Evolutionary conservation across 2,113 vertebrate genomes (phyloP), one percentile per base, ranked within the genome.

Genomic region (Naja naja): DNA sequence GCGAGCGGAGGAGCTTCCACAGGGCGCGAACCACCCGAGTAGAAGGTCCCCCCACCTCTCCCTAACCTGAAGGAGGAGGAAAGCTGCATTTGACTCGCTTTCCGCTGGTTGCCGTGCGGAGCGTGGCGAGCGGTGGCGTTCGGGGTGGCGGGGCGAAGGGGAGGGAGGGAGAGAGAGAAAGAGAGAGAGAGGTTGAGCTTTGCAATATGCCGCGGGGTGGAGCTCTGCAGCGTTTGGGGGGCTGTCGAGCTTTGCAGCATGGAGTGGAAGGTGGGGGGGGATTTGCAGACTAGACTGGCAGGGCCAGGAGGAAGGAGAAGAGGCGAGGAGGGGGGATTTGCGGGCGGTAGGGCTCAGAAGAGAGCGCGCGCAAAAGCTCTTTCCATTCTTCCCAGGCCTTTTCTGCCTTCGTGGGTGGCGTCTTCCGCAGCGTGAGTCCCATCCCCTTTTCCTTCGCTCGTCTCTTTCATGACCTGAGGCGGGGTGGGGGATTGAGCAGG

Each of bases 391-490:
- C 6, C 39, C 52, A 18, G 64, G 20, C 91, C 30, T 60, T n/a
- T 58, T 34, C 81, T 58, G 9, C 81, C 45, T n/a, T 45, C 1
- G 87, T 30, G 20, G 52, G 47, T 85, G 81, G 39, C 27, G n/a
- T 30, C 91, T 69, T 88, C 92, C 23, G 93, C 90, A 88, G 91
- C 92, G 87, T n/a, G 93, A 91, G 92, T n/a, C 89, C 20, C 58
- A 55, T 90, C 69, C 90, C 54, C 87, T 93, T 58, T 54, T 89
- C 90, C 94, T 69, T 55, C 64, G 74, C 81, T 56, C 20, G 18
- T 53, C 9, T 20, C 47, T 39, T 30, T 85, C 92, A 47, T 74
- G 87, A 95, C 94, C 94, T 92, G 94, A 95, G 94, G 87, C 89
- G 5, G 8, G 54, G 89, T 90, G 23, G 74, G 23, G 74, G 87